phyloP scores from a whole-genome alignment of 2,888 invertebrate genomes.

The Dryococelus australis region DNA sequence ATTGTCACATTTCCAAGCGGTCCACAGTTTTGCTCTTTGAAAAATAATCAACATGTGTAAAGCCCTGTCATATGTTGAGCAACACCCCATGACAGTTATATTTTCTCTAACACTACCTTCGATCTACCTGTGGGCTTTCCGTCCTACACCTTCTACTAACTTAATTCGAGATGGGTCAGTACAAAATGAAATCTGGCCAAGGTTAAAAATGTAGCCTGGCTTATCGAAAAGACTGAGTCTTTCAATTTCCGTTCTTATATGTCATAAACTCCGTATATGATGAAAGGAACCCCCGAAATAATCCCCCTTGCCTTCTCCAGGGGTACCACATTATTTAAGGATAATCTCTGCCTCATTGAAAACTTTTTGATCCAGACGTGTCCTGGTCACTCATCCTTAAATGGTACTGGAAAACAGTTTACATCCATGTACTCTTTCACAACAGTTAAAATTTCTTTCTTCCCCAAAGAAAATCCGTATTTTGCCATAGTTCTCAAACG shows the following conservation, averaged over 20 bases:
- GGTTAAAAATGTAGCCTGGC: neutral
- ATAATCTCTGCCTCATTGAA: neutral
- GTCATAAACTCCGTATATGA: neutral
- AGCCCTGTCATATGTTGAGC: neutral
- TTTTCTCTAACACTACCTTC: neutral
- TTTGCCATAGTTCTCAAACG: too few relatives aligned
- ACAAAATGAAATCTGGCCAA: neutral
- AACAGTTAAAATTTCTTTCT: neutral
- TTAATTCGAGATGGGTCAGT: neutral
- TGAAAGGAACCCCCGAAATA: neutral
- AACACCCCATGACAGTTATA: neutral
- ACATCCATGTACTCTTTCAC: neutral
- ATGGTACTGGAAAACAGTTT: neutral
- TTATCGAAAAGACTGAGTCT: neutral
- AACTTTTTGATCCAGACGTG: neutral
- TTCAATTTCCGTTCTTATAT: neutral
- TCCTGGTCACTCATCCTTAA: neutral
- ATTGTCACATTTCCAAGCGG: neutral
- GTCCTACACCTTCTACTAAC: neutral
- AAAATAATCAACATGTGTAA: neutral
- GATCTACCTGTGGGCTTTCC: neutral
- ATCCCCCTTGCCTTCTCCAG: too few relatives aligned
- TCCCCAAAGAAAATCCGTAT: too few relatives aligned
- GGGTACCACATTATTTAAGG: neutral
- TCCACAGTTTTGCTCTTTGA: neutral